Evolutionary conservation across 1,140 invertebrate species (phyloP).

Genomic region (Atta texana): DNA sequence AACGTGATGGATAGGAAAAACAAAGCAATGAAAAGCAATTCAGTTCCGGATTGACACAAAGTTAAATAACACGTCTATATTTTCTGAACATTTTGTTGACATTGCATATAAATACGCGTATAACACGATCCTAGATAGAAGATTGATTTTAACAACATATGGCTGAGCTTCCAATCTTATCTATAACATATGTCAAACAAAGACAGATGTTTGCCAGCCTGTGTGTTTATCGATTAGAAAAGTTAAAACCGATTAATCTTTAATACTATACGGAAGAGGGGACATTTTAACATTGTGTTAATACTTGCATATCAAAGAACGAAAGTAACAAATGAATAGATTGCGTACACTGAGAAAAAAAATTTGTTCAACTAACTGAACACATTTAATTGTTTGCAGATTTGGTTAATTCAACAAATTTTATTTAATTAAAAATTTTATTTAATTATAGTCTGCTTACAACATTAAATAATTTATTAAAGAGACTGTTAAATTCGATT

Average conservation of each 20-base stretch:
- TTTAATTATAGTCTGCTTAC: no score
- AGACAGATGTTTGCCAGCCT: conserved; percentile 68
- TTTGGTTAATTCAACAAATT: no score
- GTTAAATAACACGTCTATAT: conserved; percentile 22
- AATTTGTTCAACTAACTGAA: no score
- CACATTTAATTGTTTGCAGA: no score
- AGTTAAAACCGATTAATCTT: conserved; percentile 17
- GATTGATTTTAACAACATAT: conserved; percentile 63
- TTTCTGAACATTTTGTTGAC: conserved; percentile 7
- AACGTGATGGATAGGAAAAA: conserved; percentile 47
- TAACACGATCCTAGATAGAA: conserved; percentile 37
- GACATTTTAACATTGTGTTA: conserved; percentile 19
- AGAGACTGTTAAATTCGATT: no score
- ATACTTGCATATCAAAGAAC: background rate
- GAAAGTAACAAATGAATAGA: background rate
- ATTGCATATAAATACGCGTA: conserved; percentile 34
- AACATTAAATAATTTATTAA: no score
- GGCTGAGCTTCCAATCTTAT: conserved; percentile 64
- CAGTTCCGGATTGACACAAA: conserved; percentile 12
- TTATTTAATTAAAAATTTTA: no score
- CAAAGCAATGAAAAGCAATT: conserved; percentile 25
- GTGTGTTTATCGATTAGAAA: conserved; percentile 51
- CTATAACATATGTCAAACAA: conserved; percentile 63
- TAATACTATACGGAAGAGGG: background rate
- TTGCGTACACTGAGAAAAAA: background rate